Evolutionary conservation across 2,113 vertebrate species (phyloP).

Genomic region (Ptyas mucosa): DNA sequence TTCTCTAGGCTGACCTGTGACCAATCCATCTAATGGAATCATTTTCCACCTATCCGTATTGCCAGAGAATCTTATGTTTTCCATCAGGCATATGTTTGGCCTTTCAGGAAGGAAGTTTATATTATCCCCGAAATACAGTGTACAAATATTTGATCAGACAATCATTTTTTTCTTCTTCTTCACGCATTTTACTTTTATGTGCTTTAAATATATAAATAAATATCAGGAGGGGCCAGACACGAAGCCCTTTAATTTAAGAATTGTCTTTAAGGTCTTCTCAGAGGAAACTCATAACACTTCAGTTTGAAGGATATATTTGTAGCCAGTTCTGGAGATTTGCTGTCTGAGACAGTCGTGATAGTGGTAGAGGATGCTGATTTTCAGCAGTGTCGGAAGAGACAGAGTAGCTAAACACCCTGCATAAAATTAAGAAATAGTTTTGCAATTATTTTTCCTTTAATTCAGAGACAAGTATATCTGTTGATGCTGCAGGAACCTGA

Average conservation of each 20-base stretch:
- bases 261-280: neutral
- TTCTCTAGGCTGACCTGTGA: slow-evolving; percentile 4
- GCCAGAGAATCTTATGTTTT: neutral
- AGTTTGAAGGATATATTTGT: neutral
- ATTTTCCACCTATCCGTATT: slow-evolving; percentile 14
- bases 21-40: slow-evolving; percentile 18
- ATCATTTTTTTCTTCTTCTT: neutral
- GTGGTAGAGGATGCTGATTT: neutral
- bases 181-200: neutral
- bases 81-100: neutral
- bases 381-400: neutral
- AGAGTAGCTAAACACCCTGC: neutral
- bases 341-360: neutral
- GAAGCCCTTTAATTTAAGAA: neutral
- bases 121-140: neutral
- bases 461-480: neutral
- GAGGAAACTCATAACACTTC: neutral
- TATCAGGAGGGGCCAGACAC: neutral
- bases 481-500: neutral
- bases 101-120: slow-evolving; percentile 6
- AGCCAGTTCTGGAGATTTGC: neutral
- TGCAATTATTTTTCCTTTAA: neutral
- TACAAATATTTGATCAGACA: neutral
- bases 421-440: neutral
- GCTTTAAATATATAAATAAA: neutral